These are phyloP conservation scores for Neosilurus hyrtlii DNA, from an alignment of 2,797 vertebrate species.

Conservation along the genomic window DNA sequence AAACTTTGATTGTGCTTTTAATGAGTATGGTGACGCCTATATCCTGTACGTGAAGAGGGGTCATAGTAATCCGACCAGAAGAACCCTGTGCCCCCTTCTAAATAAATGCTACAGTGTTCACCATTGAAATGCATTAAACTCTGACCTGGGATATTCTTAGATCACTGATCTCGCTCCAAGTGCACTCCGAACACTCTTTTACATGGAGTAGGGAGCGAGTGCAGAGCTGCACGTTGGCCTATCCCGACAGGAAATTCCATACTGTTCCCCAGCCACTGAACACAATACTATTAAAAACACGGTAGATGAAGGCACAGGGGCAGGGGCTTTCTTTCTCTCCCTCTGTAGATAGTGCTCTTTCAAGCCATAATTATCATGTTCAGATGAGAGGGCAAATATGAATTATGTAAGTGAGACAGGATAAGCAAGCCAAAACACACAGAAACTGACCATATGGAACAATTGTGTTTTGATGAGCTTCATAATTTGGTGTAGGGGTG, in stretches of 20 bases:
- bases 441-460: conserved; percentile 57
- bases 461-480: conserved; percentile 56
- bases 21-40: conserved; percentile 43
- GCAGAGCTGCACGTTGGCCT: conserved; percentile 68
- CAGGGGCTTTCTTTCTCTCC: conserved; percentile 40
- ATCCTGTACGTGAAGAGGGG: conserved; percentile 50
- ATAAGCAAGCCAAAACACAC: conserved; percentile 55
- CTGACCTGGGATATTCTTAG: conserved; percentile 66
- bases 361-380: conserved; percentile 51
- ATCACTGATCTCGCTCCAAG: conserved; percentile 41
- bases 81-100: conserved; percentile 52
- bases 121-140: conserved; percentile 62
- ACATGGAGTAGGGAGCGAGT: conserved; percentile 51
- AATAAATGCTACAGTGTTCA: conserved; percentile 62
- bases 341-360: conserved; percentile 55
- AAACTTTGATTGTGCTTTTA: conserved; percentile 47
- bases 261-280: conserved; percentile 58
- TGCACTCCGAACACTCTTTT: conserved; percentile 56
- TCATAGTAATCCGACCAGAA: conserved; percentile 46
- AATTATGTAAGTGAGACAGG: conserved; percentile 59
- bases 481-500: conserved; percentile 5
- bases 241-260: conserved; percentile 69
- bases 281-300: conserved; percentile 60
- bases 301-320: conserved; percentile 51
- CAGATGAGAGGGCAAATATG: conserved; percentile 50